Conservation (phyloP, 92 coral and sea anemone genomes). For the Porites evermanni region DNA sequence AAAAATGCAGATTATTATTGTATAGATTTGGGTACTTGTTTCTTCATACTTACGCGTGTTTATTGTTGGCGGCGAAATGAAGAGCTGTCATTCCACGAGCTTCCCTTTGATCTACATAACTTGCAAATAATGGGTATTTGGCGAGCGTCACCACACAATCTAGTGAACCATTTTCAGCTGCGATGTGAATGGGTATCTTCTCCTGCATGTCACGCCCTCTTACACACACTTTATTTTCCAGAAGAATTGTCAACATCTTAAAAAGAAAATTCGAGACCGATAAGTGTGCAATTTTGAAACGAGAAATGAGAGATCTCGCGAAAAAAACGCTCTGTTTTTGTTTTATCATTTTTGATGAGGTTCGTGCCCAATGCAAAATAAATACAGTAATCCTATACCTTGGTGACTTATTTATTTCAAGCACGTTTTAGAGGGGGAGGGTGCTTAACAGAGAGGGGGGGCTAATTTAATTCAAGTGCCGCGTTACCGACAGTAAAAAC, state of each 20-base stretch:
- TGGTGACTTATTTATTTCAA: no score
- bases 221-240: constrained; percentile 12
- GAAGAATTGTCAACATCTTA: constrained; percentile 34
- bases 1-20: not conserved
- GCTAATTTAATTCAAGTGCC: no score
- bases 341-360: no score
- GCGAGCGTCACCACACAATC: constrained; percentile 60
- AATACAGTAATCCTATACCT: no score
- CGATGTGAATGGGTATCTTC: constrained; percentile 69
- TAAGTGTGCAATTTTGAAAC: not conserved
- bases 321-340: no score
- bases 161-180: constrained; percentile 65
- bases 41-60: constrained; percentile 59
- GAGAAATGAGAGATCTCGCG: no score
- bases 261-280: not conserved
- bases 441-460: no score
- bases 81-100: constrained; percentile 64
- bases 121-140: constrained; percentile 8
- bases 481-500: no score
- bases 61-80: constrained; percentile 72
- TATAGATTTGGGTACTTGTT: no score
- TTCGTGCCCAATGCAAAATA: no score
- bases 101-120: constrained; percentile 35
- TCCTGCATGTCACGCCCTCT: constrained; percentile 57
- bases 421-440: no score